Conservation (phyloP, 2,797 vertebrate species). For the Phrynocephalus forsythii region DNA sequence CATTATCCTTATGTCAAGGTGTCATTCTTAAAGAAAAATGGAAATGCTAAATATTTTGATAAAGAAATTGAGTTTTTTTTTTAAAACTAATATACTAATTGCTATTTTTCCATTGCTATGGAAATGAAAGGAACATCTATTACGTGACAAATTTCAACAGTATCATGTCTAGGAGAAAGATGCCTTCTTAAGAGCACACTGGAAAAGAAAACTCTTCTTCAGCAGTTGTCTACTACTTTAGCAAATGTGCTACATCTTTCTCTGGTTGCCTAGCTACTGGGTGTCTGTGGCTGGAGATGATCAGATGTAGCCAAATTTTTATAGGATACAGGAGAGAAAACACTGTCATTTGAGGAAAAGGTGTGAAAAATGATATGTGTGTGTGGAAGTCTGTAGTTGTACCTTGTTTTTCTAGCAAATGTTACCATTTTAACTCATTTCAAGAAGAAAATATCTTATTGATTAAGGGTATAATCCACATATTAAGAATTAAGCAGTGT, state of each 20-base stretch:
- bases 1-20: background rate
- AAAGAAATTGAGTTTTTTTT: background rate
- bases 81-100: background rate
- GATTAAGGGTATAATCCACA: background rate
- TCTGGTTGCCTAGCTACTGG: slow-evolving; percentile 8
- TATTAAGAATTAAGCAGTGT: background rate
- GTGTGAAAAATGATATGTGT: background rate
- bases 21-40: background rate
- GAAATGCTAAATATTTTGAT: background rate
- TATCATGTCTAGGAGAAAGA: background rate
- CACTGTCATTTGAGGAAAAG: background rate
- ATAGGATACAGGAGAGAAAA: background rate
- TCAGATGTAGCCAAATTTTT: background rate
- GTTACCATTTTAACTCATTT: background rate
- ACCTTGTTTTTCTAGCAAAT: background rate
- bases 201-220: slow-evolving; percentile 7
- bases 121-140: background rate
- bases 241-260: background rate
- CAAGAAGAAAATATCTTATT: background rate
- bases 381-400: background rate
- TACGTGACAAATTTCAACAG: background rate
- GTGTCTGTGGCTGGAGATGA: background rate
- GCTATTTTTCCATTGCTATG: background rate
- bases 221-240: background rate
- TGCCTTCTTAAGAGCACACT: background rate